Percentiles rank a stretch among this genome's conserved stretches.
Evolutionary conservation across 2,113 vertebrate genomes (phyloP).

Genomic region (Nothoprocta perdicaria): DNA sequence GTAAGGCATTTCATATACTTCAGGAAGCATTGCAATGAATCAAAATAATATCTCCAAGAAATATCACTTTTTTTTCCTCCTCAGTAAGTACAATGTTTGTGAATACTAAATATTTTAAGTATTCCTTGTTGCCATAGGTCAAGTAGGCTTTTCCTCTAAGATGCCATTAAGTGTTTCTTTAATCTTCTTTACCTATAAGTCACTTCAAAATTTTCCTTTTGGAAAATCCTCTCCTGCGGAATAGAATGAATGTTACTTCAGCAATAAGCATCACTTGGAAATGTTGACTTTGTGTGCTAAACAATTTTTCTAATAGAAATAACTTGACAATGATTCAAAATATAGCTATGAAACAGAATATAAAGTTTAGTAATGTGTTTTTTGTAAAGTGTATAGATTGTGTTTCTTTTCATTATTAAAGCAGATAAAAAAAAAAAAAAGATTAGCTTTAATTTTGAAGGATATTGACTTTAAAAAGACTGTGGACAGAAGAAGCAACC

Average conservation of each 20-base stretch:
- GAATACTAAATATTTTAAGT: neutral
- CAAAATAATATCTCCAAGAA: neutral
- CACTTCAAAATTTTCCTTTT: neutral
- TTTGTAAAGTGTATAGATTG: rapidly evolving
- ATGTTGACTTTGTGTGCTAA: neutral
- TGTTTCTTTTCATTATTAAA: neutral
- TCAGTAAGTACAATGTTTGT: neutral
- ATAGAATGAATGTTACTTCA: neutral
- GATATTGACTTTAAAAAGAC: neutral
- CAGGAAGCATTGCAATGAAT: neutral
- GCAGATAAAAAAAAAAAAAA: neutral
- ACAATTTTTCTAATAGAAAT: neutral
- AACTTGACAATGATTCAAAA: neutral
- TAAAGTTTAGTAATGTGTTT: neutral
- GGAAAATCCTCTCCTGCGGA: neutral
- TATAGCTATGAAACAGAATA: neutral
- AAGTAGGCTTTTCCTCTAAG: neutral
- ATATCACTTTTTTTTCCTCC: neutral
- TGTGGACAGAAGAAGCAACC: neutral
- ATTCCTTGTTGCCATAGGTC: neutral
- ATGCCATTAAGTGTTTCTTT: neutral
- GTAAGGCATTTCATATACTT: neutral
- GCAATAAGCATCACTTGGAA: neutral
- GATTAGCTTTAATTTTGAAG: neutral
- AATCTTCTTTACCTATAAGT: neutral